Conservation (phyloP, 1,140 invertebrate genomes). For the Diplogasteroides magnus region DNA sequence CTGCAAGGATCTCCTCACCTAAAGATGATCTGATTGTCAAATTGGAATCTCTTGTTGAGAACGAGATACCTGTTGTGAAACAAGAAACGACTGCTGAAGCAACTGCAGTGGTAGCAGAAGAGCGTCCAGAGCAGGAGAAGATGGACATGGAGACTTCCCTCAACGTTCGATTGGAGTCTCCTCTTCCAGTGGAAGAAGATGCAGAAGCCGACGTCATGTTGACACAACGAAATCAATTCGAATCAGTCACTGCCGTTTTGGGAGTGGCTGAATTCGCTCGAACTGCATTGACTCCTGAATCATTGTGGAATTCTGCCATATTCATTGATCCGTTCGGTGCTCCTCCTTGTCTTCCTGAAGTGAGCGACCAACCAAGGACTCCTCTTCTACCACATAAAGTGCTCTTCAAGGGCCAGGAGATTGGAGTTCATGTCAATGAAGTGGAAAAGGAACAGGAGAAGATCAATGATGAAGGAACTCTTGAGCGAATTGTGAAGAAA, state of each 20-base stretch:
- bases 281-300: not conserved
- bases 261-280: not conserved
- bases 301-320: slow-evolving; percentile 20
- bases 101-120: not conserved
- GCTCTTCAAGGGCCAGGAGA: slow-evolving; percentile 29
- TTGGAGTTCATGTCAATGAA: slow-evolving; percentile 12
- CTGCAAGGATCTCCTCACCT: too few species aligned
- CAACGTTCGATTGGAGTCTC: not conserved
- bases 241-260: not conserved
- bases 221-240: not conserved
- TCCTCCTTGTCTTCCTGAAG: not conserved
- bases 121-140: too few species aligned
- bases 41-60: too few species aligned
- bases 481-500: slow-evolving; percentile 12
- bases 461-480: slow-evolving; percentile 8
- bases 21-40: too few species aligned
- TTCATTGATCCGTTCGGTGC: slow-evolving; percentile 27
- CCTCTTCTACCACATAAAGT: slow-evolving; percentile 28
- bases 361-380: slow-evolving; percentile 20
- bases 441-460: slow-evolving; percentile 8
- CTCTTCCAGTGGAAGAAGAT: not conserved
- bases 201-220: not conserved
- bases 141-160: too few species aligned
- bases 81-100: not conserved
- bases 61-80: not conserved